Evolutionary conservation across 2,113 vertebrate species (phyloP).

Genomic region (Thymallus thymallus): DNA sequence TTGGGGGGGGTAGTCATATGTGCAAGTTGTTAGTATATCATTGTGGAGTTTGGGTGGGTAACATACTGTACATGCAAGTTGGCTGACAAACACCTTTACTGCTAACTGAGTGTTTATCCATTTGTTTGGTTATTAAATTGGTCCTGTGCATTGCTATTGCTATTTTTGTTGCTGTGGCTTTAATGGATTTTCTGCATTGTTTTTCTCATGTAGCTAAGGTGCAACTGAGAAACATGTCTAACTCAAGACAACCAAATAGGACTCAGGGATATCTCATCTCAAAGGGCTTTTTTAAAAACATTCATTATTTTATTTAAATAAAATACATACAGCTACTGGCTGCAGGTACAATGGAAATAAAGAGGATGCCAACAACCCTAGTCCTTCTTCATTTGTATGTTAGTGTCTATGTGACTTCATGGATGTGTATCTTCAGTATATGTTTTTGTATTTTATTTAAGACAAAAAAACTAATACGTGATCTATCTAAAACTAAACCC

Average conservation of each 20-base stretch:
- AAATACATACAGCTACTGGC: slow-evolving; percentile 44
- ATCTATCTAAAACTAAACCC: too few species aligned
- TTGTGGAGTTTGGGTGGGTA: neutral
- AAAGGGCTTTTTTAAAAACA: slow-evolving; percentile 41
- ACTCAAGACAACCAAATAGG: slow-evolving; percentile 17
- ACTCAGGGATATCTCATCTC: slow-evolving; percentile 29
- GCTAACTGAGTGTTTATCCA: neutral
- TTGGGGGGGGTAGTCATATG: neutral
- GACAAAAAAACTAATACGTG: too few species aligned
- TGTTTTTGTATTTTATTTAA: neutral
- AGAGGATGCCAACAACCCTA: slow-evolving; percentile 59
- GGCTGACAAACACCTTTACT: too few species aligned
- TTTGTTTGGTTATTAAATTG: neutral
- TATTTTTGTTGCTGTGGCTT: neutral
- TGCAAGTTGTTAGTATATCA: neutral
- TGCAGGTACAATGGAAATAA: slow-evolving; percentile 62
- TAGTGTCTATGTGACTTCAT: slow-evolving; percentile 14
- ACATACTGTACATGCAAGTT: neutral
- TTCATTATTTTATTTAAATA: slow-evolving; percentile 49
- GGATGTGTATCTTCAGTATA: slow-evolving; percentile 17
- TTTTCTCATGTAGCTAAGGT: neutral
- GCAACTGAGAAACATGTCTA: neutral
- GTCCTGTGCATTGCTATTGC: neutral
- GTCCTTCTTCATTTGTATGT: neutral
- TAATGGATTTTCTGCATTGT: neutral